Base-by-base conservation (phyloP, 2,888 invertebrate genomes). In the Drosophila buzzatii region DNA sequence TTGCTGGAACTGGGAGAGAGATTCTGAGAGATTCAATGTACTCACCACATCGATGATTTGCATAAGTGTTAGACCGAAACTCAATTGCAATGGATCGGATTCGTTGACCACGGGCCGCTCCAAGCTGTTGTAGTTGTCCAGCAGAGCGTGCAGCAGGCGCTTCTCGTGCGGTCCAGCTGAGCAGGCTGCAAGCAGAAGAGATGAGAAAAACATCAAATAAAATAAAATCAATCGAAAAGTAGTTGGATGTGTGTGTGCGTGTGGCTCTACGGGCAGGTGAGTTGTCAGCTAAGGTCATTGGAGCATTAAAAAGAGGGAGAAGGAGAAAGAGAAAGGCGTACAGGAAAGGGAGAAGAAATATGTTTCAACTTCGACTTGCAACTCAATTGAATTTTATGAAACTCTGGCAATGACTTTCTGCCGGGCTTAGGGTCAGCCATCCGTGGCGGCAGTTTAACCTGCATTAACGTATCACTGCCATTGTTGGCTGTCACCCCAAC, bases 41-140 rank as follows among this genome's bases (percentile, higher is more conserved):
- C 96, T 95, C 94, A 98, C 98, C 96, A 98, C 98, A 95, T 98
- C 98, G 93, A 98, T 98, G 94, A 98, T 98, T 95, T 98, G 98
- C 97, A 98, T 98, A 93, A 98, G 96, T 92, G 98, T 98, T 94
- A 98, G 96, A 93, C 98, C 98, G 94, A 98, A 98, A 95, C 97
- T 98, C 94, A 98, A 95, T 94, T 97, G 97, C 93, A 98, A 95
- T 93, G 98, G 97, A 94, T 98, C 98, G 94, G 98, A 98, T 95
- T 98, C 98, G 95, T 98, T 98, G 94, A 97, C 97, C 93, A 98
- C 98, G 90, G 98, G 98, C 92, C 98, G 95, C 95, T 98, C 98
- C 94, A 98, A 95, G 93, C 97, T 97, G 95, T 98, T 98, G 95
- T 98, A 98, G 93, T 96, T 95, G 94, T 97, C 97, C 93, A 98